A percentile compares a stretch with the other conserved stretches of the same genome.
These are phyloP conservation scores for Adoxophyes honmai DNA, from an alignment of 1,140 invertebrate genomes.

Conservation along the genomic window DNA sequence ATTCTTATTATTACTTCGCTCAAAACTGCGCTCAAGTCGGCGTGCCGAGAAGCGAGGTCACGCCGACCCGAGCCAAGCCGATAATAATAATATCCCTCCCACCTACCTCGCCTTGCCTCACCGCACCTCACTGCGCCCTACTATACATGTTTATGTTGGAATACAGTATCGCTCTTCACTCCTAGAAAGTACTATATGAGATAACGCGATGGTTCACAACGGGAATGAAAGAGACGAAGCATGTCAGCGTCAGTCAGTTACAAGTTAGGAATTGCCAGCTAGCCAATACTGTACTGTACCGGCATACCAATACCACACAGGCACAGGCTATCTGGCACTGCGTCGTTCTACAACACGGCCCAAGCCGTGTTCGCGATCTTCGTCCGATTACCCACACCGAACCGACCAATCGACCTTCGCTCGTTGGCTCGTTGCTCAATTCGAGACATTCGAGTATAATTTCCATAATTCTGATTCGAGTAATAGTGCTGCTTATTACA, in stretches of 20 bases:
- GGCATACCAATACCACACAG: slow-evolving; percentile 39
- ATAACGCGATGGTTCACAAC: slow-evolving; percentile 21
- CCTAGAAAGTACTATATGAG: slow-evolving; percentile 37
- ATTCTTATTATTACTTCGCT: slow-evolving; percentile 7
- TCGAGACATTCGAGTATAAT: too few species aligned
- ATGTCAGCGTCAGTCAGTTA: slow-evolving; percentile 27
- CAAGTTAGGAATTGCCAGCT: slow-evolving; percentile 51
- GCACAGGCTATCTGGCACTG: slow-evolving; percentile 58
- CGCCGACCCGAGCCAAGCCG: slow-evolving; percentile 20
- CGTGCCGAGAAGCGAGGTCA: slow-evolving; percentile 3
- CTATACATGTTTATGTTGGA: slow-evolving; percentile 35
- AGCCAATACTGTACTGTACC: slow-evolving; percentile 66
- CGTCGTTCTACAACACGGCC: slow-evolving; percentile 24
- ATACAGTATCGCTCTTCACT: slow-evolving; percentile 28
- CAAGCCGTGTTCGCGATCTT: background rate
- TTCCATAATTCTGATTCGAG: slow-evolving; percentile 17
- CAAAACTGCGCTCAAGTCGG: slow-evolving; percentile 1
- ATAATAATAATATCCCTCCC: slow-evolving; percentile 44
- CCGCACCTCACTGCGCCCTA: background rate
- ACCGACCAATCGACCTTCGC: slow-evolving; percentile 55
- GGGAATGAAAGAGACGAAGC: slow-evolving; percentile 36
- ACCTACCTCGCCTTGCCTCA: slow-evolving; percentile 16
- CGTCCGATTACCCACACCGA: slow-evolving; percentile 47
- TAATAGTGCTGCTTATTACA: slow-evolving; percentile 34
- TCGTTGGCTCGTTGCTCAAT: slow-evolving; percentile 35